Evolutionary conservation across 2,888 invertebrate genomes (phyloP), one percentile per base, ranked within the genome.

Genomic region (Spilarctia lutea): DNA sequence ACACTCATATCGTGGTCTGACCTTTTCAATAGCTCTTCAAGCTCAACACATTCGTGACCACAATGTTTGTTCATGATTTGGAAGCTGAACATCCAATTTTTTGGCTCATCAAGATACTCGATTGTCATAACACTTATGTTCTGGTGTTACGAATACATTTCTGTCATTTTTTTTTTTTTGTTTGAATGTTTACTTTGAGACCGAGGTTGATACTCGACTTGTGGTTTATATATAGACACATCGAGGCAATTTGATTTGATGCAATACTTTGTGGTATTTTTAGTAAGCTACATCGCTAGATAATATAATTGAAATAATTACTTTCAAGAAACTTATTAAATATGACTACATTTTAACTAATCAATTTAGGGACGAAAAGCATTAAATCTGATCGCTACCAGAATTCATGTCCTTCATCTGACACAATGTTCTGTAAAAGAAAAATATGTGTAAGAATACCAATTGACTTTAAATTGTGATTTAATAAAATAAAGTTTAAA

Each of bases 41-140:
- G 35, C 27, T 81, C 67, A 80, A 85, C 71, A 79, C 83, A 84
- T 79, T 84, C 87, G 81, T 86, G 86, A 84, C 86, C 83, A 86
- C 73, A 74, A 68, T 84, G 75, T 91, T 89, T 89, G 85, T 85
- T 87, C 89, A 89, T 86, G 82, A 83, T 87, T 88, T 89, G 84
- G 87, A 83, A 88, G 89, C 87, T 39, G 84, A 86, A 88, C 86
- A 86, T 82, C 88, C 88, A 87, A 90, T 89, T 89, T 88, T 85
- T 84, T 84, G 79, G 81, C 81, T 84, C 85, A 85, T 85, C 87
- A 85, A 83, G 74, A 77, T 83, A 82, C 87, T 89, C 80, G 81
- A 86, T 82, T 82, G 78, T 86, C 84, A 89, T 84, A 89, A 88
- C 90, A 91, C 91, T 91, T 79, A 81, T 89, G 10, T 67, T 73